These are phyloP conservation scores for Echinops telfairi DNA, from an alignment of 2,113 vertebrate species.

Conservation along the genomic window DNA sequence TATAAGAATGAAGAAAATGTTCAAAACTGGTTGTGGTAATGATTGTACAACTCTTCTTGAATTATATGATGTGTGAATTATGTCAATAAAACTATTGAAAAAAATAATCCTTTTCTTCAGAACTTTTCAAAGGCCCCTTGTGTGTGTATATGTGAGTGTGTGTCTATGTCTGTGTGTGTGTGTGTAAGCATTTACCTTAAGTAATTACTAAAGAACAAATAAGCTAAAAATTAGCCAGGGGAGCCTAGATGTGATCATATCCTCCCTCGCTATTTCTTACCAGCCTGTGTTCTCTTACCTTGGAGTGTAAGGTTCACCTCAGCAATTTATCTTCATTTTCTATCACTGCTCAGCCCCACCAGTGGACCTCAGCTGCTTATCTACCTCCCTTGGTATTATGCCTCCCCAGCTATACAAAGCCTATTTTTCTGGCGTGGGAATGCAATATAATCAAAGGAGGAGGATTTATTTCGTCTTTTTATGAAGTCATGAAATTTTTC, in stretches of 20 bases:
- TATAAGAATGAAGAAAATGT: no score
- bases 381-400: slow-evolving; percentile 49
- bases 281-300: background rate
- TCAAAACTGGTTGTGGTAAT: no score
- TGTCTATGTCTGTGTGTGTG: background rate
- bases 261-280: background rate
- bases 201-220: slow-evolving; percentile 16
- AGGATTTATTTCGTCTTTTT: slow-evolving; percentile 66
- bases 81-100: no score
- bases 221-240: background rate
- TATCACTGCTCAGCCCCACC: background rate
- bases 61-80: no score
- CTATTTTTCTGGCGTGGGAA: background rate
- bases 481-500: slow-evolving; percentile 46
- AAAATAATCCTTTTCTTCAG: no score
- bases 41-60: no score
- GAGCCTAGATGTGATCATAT: background rate
- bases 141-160: background rate
- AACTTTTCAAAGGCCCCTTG: no score
- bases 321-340: slow-evolving; percentile 26
- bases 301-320: background rate
- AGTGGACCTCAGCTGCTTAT: slow-evolving; percentile 20
- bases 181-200: slow-evolving; percentile 20
- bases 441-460: slow-evolving; percentile 65
- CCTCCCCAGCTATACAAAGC: background rate